Evolutionary conservation across 1,140 invertebrate species (phyloP).

Genomic region (Sweltsa coloradensis): DNA sequence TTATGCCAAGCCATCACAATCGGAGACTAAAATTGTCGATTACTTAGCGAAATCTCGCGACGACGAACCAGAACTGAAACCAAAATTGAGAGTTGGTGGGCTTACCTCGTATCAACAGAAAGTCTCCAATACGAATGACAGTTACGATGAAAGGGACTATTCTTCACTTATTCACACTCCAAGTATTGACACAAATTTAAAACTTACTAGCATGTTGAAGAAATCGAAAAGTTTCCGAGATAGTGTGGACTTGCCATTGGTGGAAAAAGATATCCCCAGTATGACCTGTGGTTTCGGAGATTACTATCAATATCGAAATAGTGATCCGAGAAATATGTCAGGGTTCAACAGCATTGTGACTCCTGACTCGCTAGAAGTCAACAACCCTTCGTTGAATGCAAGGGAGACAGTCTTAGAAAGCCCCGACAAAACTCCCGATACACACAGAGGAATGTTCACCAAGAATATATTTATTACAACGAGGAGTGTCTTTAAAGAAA

Average conservation of each 20-base stretch:
- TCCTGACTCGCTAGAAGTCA: too few species aligned
- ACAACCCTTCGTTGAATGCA: too few species aligned
- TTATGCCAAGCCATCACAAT: too few species aligned
- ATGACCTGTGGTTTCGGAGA: too few species aligned
- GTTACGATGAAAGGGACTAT: not conserved
- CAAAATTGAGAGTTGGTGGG: slow-evolving; percentile 33
- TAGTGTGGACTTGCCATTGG: slow-evolving; percentile 37
- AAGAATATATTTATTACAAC: slow-evolving; percentile 1
- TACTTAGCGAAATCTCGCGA: too few species aligned
- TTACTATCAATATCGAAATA: too few species aligned
- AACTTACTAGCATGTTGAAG: slow-evolving; percentile 25
- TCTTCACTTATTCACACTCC: slow-evolving; percentile 1
- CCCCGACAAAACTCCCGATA: not conserved
- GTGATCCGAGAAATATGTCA: too few species aligned
- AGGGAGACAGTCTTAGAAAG: not conserved
- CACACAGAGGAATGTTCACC: not conserved
- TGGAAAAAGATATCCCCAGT: too few species aligned
- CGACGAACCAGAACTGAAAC: too few species aligned
- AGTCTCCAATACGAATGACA: not conserved
- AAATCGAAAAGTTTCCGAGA: slow-evolving; percentile 53
- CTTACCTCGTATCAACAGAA: slow-evolving; percentile 36
- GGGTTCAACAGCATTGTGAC: too few species aligned
- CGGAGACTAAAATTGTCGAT: too few species aligned
- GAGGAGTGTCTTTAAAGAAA: slow-evolving; percentile 1
- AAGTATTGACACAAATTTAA: not conserved